Base-by-base conservation (phyloP, 1,140 invertebrate genomes). In the Lepidurus arcticus region DNA sequence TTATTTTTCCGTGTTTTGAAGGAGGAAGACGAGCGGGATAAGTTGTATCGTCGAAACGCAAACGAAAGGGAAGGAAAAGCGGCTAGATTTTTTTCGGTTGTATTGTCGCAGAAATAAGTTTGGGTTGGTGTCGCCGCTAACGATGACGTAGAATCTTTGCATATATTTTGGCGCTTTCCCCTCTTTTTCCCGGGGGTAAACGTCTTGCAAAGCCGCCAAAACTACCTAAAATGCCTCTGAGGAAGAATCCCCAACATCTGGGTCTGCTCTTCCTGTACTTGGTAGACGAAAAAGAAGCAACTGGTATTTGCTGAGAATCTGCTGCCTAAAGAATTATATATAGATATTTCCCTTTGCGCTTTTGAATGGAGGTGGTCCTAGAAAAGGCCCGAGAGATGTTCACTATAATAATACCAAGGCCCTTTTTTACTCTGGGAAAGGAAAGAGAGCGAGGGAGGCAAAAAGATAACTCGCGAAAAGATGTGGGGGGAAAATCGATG, bases 91-190 rank as follows among this genome's bases (percentile, higher is more conserved):
- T 21, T 9, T 16, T 9, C 16, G 53, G 53, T 13, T 13, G n/a
- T 65, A 65, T 65, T 65, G 53, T 65, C 53, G 13, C 53, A 65
- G 53, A 65, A 65, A 65, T 65, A 65, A 65, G 53, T 65, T 65
- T 65, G 8, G 53, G 53, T 65, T 65, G 53, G 53, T 65, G 53
- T 65, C 53, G 21, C 53, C 53, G 53, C 21, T 65, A 65, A 65
- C 53, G 53, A 65, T 16, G 13, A 16, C 13, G 0, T 65, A 21
- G 21, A 65, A n/a, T n/a, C 21, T 21, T 65, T 65, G 13, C 53
- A 65, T 65, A 65, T 65, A 34, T 65, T 65, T 65, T 21, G 21
- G 16, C n/a, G 0, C 21, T 65, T 3, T 65, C 21, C 21, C 53
- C 8, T 65, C 53, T 4, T 1, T 21, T 21, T 65, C 21, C 53